Base-by-base conservation (phyloP, 2,888 invertebrate genomes). In the Drosophila hamatofila region DNA sequence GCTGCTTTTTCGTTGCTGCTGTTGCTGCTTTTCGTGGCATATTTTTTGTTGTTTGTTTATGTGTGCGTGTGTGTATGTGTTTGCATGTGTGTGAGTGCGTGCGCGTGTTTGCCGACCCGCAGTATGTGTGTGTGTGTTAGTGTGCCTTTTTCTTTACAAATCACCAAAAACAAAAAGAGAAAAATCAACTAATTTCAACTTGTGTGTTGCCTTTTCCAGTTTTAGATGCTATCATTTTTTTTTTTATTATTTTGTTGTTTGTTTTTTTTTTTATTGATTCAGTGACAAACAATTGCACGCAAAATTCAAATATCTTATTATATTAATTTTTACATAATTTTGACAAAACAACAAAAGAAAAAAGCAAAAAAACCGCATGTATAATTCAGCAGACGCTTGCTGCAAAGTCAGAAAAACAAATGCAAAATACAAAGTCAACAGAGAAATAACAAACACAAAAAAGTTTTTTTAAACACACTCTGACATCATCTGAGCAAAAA, bases 401-500 rank as follows among this genome's bases (percentile, higher is more conserved):
- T 51, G 66, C 69, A 72, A 69, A 73, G 58, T 37, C 46, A 69
- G 51, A 58, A 57, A 57, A 63, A 58, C 49, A 75, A 72, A 63
- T 56, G 55, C 68, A 80, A 74, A 75, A 63, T 35, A 49, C 60
- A 58, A 61, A 69, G 33, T 58, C 48, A 69, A 41, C 33, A 30
- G 25, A 46, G 52, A 75, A 76, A 59, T 41, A 65, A 60, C 65
- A 58, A 61, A 68, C 44, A 51, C 56, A 71, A 75, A 58, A 48
- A 74, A 37, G 21, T 18, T 64, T 78, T 87, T 30, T 49, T 70
- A 30, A 80, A 83, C 75, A 62, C 77, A 72, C 75, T 81, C 77
- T 85, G 85, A 85, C 85, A 85, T 85, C 85, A 85, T 85, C 85
- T 87, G 74, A 75, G 56, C 57, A 55, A 62, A 58, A 72, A 42